Evolutionary conservation across 2,113 vertebrate genomes (phyloP).

Genomic region (Phoenicopterus ruber): DNA sequence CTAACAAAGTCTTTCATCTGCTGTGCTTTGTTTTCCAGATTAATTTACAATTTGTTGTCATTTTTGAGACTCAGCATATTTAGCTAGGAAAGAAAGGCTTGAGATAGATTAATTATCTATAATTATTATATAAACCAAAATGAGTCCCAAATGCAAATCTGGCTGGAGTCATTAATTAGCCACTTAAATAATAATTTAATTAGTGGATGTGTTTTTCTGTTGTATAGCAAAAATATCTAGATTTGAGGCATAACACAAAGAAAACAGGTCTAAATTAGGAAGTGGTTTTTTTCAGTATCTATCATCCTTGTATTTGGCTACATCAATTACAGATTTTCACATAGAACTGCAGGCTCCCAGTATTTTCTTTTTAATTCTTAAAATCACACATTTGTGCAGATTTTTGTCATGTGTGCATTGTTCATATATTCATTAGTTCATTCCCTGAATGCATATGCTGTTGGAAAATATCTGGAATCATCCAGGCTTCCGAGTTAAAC

Average conservation of each 20-base stretch:
- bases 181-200: slow-evolving; percentile 96
- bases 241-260: slow-evolving; percentile 43
- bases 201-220: slow-evolving; percentile 81
- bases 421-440: not conserved
- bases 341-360: not conserved
- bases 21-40: slow-evolving; percentile 87
- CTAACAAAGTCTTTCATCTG: slow-evolving; percentile 93
- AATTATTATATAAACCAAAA: slow-evolving; percentile 87
- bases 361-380: slow-evolving; percentile 1
- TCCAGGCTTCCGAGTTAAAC: not conserved
- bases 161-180: slow-evolving; percentile 86
- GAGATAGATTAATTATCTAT: slow-evolving; percentile 93
- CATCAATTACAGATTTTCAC: not conserved
- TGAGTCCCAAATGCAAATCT: slow-evolving; percentile 88
- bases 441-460: fast-evolving
- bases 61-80: slow-evolving; percentile 78
- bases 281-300: not conserved
- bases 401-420: not conserved
- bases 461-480: not conserved
- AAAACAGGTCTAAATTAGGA: slow-evolving; percentile 1
- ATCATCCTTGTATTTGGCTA: not conserved
- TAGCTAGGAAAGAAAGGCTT: slow-evolving; percentile 76
- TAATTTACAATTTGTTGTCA: slow-evolving; percentile 93
- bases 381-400: not conserved
- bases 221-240: slow-evolving; percentile 64